Evolutionary conservation across 2,113 vertebrate species (phyloP).

Genomic region (Chionodraco myersi): DNA sequence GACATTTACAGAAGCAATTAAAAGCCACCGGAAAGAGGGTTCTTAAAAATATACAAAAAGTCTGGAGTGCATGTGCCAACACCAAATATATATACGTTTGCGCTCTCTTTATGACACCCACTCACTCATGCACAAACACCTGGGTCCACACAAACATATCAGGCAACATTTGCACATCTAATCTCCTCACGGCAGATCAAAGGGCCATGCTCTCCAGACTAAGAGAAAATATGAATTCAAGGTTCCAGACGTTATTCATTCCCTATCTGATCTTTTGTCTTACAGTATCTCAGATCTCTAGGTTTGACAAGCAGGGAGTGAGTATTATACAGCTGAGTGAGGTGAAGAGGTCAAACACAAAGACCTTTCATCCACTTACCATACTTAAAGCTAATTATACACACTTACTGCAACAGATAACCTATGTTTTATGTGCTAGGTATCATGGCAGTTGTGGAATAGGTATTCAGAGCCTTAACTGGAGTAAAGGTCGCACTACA

Average conservation of each 20-base stretch:
- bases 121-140: background rate
- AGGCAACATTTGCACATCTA: conserved; percentile 47
- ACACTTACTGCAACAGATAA: conserved; percentile 18
- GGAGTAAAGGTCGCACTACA: too few species aligned
- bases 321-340: conserved; percentile 29
- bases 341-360: conserved; percentile 34
- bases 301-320: conserved; percentile 55
- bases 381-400: conserved; percentile 28
- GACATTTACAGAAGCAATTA: conserved; percentile 28
- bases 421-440: conserved; percentile 16
- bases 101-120: too few species aligned
- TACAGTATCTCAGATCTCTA: conserved; percentile 50
- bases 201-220: conserved; percentile 47
- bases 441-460: background rate
- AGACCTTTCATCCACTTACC: conserved; percentile 27
- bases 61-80: background rate
- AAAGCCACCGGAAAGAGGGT: background rate
- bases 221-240: conserved; percentile 54
- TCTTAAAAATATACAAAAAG: background rate
- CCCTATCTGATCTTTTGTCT: conserved; percentile 64
- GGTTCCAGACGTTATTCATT: conserved; percentile 57
- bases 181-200: conserved; percentile 55
- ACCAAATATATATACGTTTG: background rate
- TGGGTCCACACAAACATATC: conserved; percentile 38
- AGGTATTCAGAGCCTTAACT: too few species aligned